phyloP scores from a whole-genome alignment of 2,797 vertebrate genomes.

The Pangasius krempfi region DNA sequence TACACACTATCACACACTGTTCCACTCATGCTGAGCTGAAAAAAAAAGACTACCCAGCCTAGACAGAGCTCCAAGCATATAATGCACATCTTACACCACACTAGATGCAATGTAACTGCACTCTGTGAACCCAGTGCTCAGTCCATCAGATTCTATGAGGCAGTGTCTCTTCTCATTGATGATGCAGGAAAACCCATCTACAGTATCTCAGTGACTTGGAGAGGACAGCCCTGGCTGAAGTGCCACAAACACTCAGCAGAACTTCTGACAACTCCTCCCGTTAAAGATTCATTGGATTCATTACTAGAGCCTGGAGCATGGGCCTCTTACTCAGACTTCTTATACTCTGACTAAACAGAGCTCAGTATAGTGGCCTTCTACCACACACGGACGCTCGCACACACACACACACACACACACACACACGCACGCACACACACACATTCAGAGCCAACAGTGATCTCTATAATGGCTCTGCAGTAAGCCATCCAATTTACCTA shows the following conservation, averaged over 20 bases:
- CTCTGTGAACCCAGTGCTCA: not conserved
- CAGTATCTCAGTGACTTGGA: not conserved
- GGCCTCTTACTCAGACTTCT: constrained; percentile 14
- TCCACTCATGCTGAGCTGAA: constrained; percentile 37
- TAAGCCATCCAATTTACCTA: constrained; percentile 42
- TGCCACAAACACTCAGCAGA: constrained; percentile 44
- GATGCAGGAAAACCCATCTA: not conserved
- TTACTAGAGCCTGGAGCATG: constrained; percentile 40
- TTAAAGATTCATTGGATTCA: constrained; percentile 46
- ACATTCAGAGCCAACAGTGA: constrained; percentile 4
- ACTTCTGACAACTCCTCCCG: constrained; percentile 43
- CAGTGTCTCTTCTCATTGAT: not conserved
- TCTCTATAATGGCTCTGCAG: constrained; percentile 8
- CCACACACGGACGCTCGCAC: not conserved
- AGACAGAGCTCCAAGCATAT: constrained; percentile 12
- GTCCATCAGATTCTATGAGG: not conserved
- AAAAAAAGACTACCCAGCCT: constrained; percentile 2
- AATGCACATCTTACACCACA: constrained; percentile 1
- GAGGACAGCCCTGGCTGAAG: not conserved
- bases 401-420: constrained; percentile 15
- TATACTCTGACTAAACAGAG: constrained; percentile 28
- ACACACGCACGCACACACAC: constrained; percentile 13
- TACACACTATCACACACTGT: constrained; percentile 42
- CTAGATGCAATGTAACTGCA: not conserved
- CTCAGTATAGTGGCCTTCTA: constrained; percentile 24